These are phyloP conservation scores for Cephus nigrinus DNA, from an alignment of 2,888 invertebrate genomes.

Conservation along the genomic window DNA sequence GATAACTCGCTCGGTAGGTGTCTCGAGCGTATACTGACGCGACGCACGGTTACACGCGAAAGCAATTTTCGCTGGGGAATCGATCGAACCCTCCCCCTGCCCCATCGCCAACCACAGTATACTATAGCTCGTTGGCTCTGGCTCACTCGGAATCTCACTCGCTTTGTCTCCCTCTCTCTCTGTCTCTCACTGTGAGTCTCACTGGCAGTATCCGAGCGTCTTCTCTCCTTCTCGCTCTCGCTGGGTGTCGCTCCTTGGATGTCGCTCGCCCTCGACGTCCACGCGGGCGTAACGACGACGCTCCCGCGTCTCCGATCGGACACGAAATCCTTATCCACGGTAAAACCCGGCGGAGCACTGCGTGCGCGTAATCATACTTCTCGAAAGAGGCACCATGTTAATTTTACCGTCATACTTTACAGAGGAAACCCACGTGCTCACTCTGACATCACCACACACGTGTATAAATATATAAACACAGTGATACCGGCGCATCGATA, in stretches of 20 bases:
- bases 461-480: background rate
- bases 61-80: conserved; percentile 31
- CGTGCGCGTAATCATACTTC: background rate
- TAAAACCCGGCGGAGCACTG: background rate
- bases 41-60: conserved; percentile 2
- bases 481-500: background rate
- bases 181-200: background rate
- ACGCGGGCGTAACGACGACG: background rate
- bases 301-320: background rate
- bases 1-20: background rate
- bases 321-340: background rate
- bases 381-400: background rate
- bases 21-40: background rate
- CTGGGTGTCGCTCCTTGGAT: background rate
- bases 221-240: background rate
- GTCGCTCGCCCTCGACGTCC: background rate
- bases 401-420: background rate
- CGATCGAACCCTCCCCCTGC: conserved; percentile 19
- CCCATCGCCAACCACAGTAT: background rate
- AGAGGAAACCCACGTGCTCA: background rate
- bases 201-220: background rate
- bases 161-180: background rate
- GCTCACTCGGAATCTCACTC: background rate
- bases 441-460: background rate
- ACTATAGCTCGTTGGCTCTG: background rate